Base-by-base conservation (phyloP, 2,888 invertebrate species). In the Exocentrus adspersus region DNA sequence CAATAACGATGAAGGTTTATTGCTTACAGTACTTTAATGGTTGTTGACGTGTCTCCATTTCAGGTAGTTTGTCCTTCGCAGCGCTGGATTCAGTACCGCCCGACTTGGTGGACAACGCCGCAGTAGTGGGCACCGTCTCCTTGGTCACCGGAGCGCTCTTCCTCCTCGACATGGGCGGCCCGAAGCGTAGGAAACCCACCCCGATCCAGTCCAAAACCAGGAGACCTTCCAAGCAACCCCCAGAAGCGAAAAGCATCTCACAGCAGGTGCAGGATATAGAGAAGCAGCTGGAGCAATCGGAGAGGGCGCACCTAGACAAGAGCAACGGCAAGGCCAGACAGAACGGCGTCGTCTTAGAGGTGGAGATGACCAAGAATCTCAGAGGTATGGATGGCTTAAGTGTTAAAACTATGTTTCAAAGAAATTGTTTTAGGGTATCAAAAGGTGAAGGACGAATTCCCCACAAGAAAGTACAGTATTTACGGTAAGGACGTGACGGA, bases 11-110 rank as follows among this genome's bases (percentile, higher is more conserved):
- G n/a, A n/a, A n/a, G n/a, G n/a, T n/a, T n/a, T n/a, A n/a, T n/a
- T n/a, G n/a, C n/a, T n/a, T n/a, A n/a, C n/a, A n/a, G n/a, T n/a
- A n/a, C n/a, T n/a, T n/a, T n/a, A n/a, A n/a, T n/a, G n/a, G n/a
- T n/a, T n/a, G n/a, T n/a, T n/a, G n/a, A n/a, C n/a, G n/a, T n/a
- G n/a, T 24, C 24, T 24, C 7, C 24, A 24, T 24, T 24, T 24
- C 77, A 88, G 90, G 91, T 75, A 89, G 89, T 70, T 82, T 92
- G 72, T 88, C 89, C 65, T 84, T 91, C 63, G 90, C 90, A 2
- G 88, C 91, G 2, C 82, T 92, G 74, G 92, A 92, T 75, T 89
- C 89, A 12, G 87, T 92, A 2, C 91, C 91, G 0, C 83, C 84
- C 9, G 86, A 88, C 61, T 81, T 92, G 72, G 82, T 90, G 20